Conservation (phyloP, 2,888 invertebrate genomes). For the Dasysyrphus tricinctus region DNA sequence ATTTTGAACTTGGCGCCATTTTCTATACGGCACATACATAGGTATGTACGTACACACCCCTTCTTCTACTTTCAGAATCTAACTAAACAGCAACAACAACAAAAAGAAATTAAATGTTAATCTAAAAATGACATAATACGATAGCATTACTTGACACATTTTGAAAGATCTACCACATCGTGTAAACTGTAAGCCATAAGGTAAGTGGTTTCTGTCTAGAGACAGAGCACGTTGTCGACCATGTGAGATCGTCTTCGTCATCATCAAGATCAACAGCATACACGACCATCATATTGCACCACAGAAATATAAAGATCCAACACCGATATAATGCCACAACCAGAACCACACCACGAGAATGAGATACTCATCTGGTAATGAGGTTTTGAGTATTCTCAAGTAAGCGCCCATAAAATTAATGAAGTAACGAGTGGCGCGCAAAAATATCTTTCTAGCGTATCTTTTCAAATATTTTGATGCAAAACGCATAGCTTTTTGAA, state of each 20-base stretch:
- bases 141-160: slow-evolving; percentile 70
- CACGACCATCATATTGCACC: slow-evolving; percentile 15
- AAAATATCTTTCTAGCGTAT: slow-evolving; percentile 44
- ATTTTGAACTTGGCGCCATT: slow-evolving; percentile 64
- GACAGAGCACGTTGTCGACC: slow-evolving; percentile 14
- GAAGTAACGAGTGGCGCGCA: slow-evolving; percentile 53
- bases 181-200: slow-evolving; percentile 1
- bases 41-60: slow-evolving; percentile 48
- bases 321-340: slow-evolving; percentile 17
- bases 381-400: slow-evolving; percentile 56
- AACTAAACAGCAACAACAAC: not conserved
- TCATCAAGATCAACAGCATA: slow-evolving; percentile 10
- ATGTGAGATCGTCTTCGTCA: slow-evolving; percentile 14
- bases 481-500: slow-evolving; percentile 56
- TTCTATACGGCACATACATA: slow-evolving; percentile 17
- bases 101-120: slow-evolving; percentile 53
- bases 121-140: slow-evolving; percentile 69
- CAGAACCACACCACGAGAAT: not conserved
- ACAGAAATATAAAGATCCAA: slow-evolving; percentile 44
- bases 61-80: slow-evolving; percentile 26
- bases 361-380: slow-evolving; percentile 50
- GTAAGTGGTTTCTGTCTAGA: slow-evolving; percentile 21
- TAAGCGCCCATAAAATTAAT: slow-evolving; percentile 27
- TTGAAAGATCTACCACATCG: slow-evolving; percentile 55
- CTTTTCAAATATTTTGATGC: slow-evolving; percentile 48